Evolutionary conservation across 1,140 invertebrate species (phyloP).

Genomic region (Sinella curviseta): DNA sequence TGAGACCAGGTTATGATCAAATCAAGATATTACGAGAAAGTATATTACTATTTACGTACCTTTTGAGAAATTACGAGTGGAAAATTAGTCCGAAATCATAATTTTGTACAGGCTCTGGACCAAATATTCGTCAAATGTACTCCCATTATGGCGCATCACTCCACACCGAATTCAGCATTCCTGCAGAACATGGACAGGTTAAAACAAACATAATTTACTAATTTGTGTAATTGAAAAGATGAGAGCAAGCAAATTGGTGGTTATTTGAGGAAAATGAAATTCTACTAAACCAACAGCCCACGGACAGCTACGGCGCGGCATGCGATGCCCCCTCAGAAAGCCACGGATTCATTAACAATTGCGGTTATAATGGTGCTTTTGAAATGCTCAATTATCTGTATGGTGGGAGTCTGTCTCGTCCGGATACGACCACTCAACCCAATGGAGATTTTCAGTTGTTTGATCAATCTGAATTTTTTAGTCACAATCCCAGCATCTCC

Average conservation of each 20-base stretch:
- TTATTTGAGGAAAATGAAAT: slow-evolving; percentile 22
- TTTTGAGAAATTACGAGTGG: not conserved
- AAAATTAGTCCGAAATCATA: not conserved
- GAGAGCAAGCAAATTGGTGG: no score
- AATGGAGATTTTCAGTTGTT: slow-evolving; percentile 50
- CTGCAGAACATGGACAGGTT: slow-evolving; percentile 53
- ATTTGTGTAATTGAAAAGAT: not conserved
- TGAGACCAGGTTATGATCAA: slow-evolving; percentile 54
- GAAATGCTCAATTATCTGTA: slow-evolving; percentile 55
- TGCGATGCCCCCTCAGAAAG: slow-evolving; percentile 48
- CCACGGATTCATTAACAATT: slow-evolving; percentile 54
- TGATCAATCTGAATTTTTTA: slow-evolving; percentile 54
- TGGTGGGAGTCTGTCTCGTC: slow-evolving; percentile 48
- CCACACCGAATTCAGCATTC: slow-evolving; percentile 51
- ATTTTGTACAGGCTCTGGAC: slow-evolving; percentile 49
- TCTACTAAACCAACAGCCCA: slow-evolving; percentile 54
- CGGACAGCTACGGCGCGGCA: slow-evolving; percentile 54
- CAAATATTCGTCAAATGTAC: slow-evolving; percentile 52
- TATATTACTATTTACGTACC: not conserved
- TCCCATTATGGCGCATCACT: slow-evolving; percentile 51
- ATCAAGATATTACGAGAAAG: no score
- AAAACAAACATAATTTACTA: slow-evolving; percentile 7
- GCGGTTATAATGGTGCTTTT: slow-evolving; percentile 55
- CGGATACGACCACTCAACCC: slow-evolving; percentile 12
- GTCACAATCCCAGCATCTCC: slow-evolving; percentile 44